A percentile compares a stretch with the other conserved stretches of the same genome.
These are phyloP conservation scores for Portevinia maculata DNA, from an alignment of 2,888 invertebrate genomes.

Conservation along the genomic window DNA sequence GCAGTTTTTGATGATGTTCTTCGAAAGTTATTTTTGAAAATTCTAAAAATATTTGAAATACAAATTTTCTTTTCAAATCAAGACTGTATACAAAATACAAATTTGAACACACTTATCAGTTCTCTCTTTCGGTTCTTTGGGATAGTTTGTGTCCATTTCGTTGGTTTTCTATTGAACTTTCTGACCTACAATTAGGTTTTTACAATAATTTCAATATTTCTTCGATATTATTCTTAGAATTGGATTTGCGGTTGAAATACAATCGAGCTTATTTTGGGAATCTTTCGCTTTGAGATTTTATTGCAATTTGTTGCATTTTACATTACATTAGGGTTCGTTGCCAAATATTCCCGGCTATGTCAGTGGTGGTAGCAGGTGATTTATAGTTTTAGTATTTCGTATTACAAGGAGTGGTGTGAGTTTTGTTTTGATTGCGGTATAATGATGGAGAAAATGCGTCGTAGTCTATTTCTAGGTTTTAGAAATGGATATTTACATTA, in stretches of 20 bases:
- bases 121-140: constrained; percentile 21
- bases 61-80: constrained; percentile 57
- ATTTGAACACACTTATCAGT: constrained; percentile 40
- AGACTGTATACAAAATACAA: constrained; percentile 48
- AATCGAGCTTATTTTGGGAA: constrained; percentile 41
- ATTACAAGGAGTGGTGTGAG: constrained; percentile 19
- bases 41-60: constrained; percentile 73
- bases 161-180: constrained; percentile 71
- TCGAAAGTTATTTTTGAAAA: constrained; percentile 71
- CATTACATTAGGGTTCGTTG: constrained; percentile 23
- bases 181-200: constrained; percentile 69
- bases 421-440: constrained; percentile 48
- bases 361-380: constrained; percentile 25
- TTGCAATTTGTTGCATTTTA: constrained; percentile 56
- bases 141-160: constrained; percentile 13
- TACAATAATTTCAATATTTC: constrained; percentile 58
- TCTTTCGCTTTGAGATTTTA: constrained; percentile 31
- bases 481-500: background rate
- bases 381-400: background rate
- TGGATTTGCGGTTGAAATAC: constrained; percentile 31
- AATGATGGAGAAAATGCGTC: background rate
- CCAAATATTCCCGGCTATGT: constrained; percentile 15
- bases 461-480: constrained; percentile 17
- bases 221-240: constrained; percentile 65
- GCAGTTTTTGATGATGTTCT: constrained; percentile 57